Conservation (phyloP, 2,888 invertebrate genomes). For the Xestia c-nigrum region DNA sequence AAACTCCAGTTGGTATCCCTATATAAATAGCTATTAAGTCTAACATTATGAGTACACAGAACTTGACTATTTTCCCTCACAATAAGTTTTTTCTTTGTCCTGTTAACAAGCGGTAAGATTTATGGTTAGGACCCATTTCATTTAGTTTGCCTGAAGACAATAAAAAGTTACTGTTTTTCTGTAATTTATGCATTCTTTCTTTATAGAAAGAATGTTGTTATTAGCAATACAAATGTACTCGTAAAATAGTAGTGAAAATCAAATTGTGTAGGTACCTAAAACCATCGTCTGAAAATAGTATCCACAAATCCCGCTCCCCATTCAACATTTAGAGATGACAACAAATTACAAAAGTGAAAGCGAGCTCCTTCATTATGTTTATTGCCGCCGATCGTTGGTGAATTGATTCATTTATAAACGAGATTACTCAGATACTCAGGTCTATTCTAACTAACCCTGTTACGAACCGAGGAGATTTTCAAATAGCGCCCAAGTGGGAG, state of each 20-base stretch:
- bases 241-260: background rate
- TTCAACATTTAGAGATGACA: conserved; percentile 43
- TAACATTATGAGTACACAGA: conserved; percentile 26
- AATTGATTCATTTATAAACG: conserved; percentile 80
- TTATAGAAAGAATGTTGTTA: background rate
- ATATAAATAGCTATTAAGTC: conserved; percentile 39
- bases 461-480: conserved; percentile 77
- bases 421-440: conserved; percentile 73
- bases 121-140: conserved; percentile 29
- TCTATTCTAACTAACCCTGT: conserved; percentile 75
- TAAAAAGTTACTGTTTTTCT: background rate
- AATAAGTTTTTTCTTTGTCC: conserved; percentile 15
- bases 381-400: conserved; percentile 74
- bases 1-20: conserved; percentile 46
- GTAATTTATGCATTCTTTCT: background rate
- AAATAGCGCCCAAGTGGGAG: conserved; percentile 74
- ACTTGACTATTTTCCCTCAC: conserved; percentile 17
- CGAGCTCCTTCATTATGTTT: conserved; percentile 70
- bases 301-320: conserved; percentile 14
- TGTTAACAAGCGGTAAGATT: conserved; percentile 30
- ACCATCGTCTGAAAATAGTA: background rate
- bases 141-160: conserved; percentile 16
- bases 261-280: conserved; percentile 1
- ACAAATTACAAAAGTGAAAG: conserved; percentile 60
- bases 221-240: background rate